Evolutionary conservation across 2,797 vertebrate species (phyloP).

Genomic region (Hoplostethus atlanticus): DNA sequence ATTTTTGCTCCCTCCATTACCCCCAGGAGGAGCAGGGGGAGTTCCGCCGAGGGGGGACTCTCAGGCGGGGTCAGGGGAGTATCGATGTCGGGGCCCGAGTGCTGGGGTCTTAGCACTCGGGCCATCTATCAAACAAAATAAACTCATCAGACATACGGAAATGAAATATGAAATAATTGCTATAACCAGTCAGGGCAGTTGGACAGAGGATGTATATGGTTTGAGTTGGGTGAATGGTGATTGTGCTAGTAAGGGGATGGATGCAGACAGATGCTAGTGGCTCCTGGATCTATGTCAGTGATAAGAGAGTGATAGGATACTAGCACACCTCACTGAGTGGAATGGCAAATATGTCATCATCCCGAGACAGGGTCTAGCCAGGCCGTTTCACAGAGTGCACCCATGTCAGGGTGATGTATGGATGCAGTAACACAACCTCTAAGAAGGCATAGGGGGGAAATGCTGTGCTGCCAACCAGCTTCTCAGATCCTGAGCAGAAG

Average conservation of each 20-base stretch:
- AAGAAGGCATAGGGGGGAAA: conserved; percentile 62
- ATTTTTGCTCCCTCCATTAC: conserved; percentile 83
- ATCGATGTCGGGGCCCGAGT: conserved; percentile 64
- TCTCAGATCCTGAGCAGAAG: conserved; percentile 67
- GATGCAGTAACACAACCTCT: conserved; percentile 81
- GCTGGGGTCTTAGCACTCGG: conserved; percentile 25
- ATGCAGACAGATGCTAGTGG: neutral
- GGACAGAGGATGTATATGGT: neutral
- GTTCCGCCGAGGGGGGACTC: conserved; percentile 55
- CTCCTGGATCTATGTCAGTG: conserved; percentile 33
- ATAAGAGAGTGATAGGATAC: conserved; percentile 56
- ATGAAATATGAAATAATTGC: neutral
- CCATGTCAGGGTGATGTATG: conserved; percentile 86
- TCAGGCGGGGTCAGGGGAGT: conserved; percentile 66
- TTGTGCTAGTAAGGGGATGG: neutral
- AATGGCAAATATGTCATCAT: conserved; percentile 77
- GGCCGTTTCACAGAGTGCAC: conserved; percentile 79
- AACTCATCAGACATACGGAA: neutral
- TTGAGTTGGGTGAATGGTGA: neutral
- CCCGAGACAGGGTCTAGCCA: conserved; percentile 56
- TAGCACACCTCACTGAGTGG: conserved; percentile 66
- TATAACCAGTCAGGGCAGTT: too few relatives aligned
- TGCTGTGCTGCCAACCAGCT: conserved; percentile 61
- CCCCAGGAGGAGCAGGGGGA: conserved; percentile 69
- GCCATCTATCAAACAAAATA: conserved; percentile 25